phyloP scores from a whole-genome alignment of 1,140 invertebrate species.

The Panulirus ornatus region DNA sequence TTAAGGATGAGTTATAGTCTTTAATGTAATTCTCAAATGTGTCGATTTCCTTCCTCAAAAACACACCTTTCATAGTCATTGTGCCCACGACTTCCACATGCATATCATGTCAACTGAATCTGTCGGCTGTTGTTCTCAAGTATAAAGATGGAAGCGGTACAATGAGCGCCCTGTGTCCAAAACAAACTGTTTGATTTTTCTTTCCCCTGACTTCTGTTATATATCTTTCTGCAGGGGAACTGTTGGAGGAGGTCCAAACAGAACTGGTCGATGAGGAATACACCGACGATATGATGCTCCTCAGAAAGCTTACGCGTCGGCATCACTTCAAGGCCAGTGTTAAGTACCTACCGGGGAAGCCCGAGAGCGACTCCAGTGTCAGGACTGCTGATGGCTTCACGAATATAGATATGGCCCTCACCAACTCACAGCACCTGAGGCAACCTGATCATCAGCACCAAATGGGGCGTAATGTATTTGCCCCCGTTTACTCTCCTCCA shows the following conservation, averaged over 20 bases:
- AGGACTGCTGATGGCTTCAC: too few relatives aligned
- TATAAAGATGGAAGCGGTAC: too few relatives aligned
- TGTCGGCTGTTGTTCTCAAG: too few relatives aligned
- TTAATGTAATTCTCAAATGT: too few relatives aligned
- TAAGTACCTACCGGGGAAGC: constrained; percentile 18
- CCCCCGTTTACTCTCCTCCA: background rate
- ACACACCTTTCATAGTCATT: too few relatives aligned
- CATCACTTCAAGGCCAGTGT: constrained; percentile 55
- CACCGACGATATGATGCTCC: constrained; percentile 1
- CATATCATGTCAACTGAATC: too few relatives aligned
- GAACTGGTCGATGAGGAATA: background rate
- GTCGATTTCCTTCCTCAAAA: too few relatives aligned
- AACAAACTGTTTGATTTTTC: background rate
- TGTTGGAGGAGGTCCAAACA: background rate
- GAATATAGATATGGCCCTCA: background rate
- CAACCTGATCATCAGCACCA: background rate
- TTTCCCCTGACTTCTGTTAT: background rate
- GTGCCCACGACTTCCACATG: too few relatives aligned
- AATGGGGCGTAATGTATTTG: background rate
- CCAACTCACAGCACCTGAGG: background rate
- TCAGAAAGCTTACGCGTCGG: constrained; percentile 39
- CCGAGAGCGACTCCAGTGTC: background rate
- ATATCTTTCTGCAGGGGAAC: background rate
- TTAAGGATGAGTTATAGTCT: too few relatives aligned
- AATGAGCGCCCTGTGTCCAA: background rate